Percentiles rank a stretch among this genome's conserved stretches.
These are phyloP conservation scores for Virgularia gustaviana DNA, from an alignment of 92 coral and sea anemone genomes.

Conservation along the genomic window DNA sequence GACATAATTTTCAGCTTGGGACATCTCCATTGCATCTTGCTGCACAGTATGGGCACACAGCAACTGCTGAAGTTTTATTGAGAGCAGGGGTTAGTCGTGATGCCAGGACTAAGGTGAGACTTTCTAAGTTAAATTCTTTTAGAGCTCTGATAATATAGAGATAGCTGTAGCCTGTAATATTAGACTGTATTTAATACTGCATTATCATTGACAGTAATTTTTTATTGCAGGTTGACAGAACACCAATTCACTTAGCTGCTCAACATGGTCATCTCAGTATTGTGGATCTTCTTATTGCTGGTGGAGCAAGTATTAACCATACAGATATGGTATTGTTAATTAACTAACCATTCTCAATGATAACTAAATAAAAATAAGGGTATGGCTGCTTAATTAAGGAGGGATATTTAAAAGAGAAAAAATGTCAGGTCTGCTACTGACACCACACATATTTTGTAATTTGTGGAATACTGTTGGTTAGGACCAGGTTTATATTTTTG, in stretches of 20 bases:
- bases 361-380: too few relatives aligned
- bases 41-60: conserved; percentile 95
- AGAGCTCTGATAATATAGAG: not conserved
- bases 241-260: conserved; percentile 95
- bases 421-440: too few relatives aligned
- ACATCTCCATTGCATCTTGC: conserved; percentile 95
- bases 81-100: conserved; percentile 99
- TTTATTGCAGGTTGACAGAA: conserved; percentile 80
- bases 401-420: too few relatives aligned
- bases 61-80: conserved; percentile 85
- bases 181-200: not conserved
- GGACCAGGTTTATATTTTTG: too few relatives aligned
- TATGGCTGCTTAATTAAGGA: too few relatives aligned
- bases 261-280: conserved; percentile 89
- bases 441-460: not conserved
- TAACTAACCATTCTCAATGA: too few relatives aligned
- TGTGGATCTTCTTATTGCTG: conserved; percentile 80
- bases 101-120: conserved; percentile 94
- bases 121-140: not conserved
- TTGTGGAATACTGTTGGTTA: not conserved
- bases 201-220: not conserved
- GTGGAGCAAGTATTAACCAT: conserved; percentile 92
- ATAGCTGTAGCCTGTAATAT: not conserved
- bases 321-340: conserved; percentile 85
- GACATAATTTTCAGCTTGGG: conserved; percentile 62